Conservation (phyloP, 2,113 vertebrate genomes). For the Tor tambroides region DNA sequence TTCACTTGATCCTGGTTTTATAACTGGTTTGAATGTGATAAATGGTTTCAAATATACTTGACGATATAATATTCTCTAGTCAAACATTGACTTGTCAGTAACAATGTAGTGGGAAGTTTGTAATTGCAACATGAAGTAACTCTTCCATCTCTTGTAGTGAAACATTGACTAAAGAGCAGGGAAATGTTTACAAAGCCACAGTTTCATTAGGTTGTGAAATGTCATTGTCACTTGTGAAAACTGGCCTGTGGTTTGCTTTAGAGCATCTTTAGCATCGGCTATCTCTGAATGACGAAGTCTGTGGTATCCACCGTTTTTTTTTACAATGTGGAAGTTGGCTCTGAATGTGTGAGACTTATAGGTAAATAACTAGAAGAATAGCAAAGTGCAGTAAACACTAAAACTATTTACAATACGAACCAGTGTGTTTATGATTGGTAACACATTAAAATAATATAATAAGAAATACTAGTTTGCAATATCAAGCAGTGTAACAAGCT, state of each 20-base stretch:
- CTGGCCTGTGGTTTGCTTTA: background rate
- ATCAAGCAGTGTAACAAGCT: too few relatives aligned
- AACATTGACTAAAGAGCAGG: background rate
- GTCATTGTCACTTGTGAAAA: background rate
- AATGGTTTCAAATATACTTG: background rate
- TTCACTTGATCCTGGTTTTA: too few relatives aligned
- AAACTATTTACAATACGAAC: too few relatives aligned
- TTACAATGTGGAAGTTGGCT: background rate
- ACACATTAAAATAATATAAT: too few relatives aligned
- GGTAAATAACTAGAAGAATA: too few relatives aligned
- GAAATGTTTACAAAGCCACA: background rate
- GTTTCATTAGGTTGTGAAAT: background rate
- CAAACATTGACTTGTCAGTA: background rate
- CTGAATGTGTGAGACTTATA: background rate
- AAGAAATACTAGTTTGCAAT: too few relatives aligned
- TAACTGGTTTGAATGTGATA: background rate
- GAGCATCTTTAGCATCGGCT: background rate
- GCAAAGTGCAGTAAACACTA: too few relatives aligned
- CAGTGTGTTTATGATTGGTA: too few relatives aligned
- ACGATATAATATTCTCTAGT: background rate
- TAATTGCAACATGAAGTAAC: background rate
- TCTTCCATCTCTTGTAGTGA: background rate
- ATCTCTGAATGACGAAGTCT: background rate
- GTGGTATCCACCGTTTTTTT: background rate
- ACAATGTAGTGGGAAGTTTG: background rate